A percentile compares a stretch with the other conserved stretches of the same genome.
phyloP scores from a whole-genome alignment of 2,797 vertebrate species.

The Myripristis murdjan region DNA sequence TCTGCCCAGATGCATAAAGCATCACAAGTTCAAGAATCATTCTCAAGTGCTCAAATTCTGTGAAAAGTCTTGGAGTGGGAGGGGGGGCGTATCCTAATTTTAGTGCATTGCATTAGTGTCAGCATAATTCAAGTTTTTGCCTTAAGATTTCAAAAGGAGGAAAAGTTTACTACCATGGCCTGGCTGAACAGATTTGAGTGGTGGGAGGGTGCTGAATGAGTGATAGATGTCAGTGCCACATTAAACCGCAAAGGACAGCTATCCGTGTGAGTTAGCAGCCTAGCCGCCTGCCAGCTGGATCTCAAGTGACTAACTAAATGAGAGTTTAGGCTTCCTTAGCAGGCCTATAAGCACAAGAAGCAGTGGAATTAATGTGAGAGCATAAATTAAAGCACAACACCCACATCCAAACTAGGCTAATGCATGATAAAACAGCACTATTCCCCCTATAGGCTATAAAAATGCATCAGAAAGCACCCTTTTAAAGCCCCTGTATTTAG shows the following conservation, averaged over 20 bases:
- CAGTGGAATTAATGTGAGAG: neutral
- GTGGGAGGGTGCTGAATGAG: constrained; percentile 5
- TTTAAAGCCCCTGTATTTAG: neutral
- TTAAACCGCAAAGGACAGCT: constrained; percentile 1
- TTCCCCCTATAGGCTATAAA: neutral
- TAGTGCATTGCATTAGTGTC: constrained; percentile 47
- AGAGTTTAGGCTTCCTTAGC: neutral
- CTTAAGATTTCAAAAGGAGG: constrained; percentile 49
- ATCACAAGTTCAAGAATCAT: constrained; percentile 59
- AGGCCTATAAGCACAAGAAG: neutral
- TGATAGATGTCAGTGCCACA: constrained; percentile 8
- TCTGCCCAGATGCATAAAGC: constrained; percentile 68
- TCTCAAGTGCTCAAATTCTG: constrained; percentile 49
- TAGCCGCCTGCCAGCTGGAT: neutral
- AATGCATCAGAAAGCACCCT: too few relatives aligned
- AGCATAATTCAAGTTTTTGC: constrained; percentile 57
- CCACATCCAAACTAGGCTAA: neutral
- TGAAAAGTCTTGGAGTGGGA: constrained; percentile 44
- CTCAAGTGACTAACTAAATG: neutral
- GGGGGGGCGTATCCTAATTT: constrained; percentile 45
- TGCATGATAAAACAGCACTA: neutral
- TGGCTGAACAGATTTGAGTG: constrained; percentile 7
- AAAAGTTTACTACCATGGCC: constrained; percentile 32
- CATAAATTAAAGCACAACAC: neutral
- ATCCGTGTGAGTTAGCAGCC: neutral